Evolutionary conservation across 1,140 invertebrate genomes (phyloP).

Genomic region (Xylocopa sonorina): DNA sequence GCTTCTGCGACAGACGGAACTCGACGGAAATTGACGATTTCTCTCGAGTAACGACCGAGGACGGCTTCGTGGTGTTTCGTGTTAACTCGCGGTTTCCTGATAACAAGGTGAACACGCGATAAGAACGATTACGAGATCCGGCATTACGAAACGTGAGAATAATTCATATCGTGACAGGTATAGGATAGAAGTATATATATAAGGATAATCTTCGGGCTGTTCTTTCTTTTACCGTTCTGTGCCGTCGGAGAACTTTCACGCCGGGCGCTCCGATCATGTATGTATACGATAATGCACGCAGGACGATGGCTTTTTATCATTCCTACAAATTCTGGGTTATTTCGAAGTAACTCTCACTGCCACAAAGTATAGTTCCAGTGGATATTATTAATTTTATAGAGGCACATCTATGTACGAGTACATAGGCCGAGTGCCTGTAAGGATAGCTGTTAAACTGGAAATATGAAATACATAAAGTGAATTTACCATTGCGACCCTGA

Average conservation of each 20-base stretch:
- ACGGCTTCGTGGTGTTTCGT: neutral
- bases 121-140: constrained; percentile 25
- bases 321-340: no score
- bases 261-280: neutral
- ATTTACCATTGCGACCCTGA: neutral
- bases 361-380: no score
- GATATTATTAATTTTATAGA: neutral
- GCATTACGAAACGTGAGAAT: neutral
- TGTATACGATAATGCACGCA: neutral
- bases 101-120: constrained; percentile 22
- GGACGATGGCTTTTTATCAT: neutral
- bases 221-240: neutral
- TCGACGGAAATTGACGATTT: constrained; percentile 43
- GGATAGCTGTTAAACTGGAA: neutral
- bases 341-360: neutral
- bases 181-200: neutral
- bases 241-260: neutral
- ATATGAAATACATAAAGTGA: neutral
- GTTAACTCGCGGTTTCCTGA: constrained; percentile 37
- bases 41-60: constrained; percentile 22
- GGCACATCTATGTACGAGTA: neutral
- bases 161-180: neutral
- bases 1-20: neutral
- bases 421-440: neutral
- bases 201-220: neutral